Conservation (phyloP, 1,140 invertebrate genomes). For the Meloidogyne chitwoodi region DNA sequence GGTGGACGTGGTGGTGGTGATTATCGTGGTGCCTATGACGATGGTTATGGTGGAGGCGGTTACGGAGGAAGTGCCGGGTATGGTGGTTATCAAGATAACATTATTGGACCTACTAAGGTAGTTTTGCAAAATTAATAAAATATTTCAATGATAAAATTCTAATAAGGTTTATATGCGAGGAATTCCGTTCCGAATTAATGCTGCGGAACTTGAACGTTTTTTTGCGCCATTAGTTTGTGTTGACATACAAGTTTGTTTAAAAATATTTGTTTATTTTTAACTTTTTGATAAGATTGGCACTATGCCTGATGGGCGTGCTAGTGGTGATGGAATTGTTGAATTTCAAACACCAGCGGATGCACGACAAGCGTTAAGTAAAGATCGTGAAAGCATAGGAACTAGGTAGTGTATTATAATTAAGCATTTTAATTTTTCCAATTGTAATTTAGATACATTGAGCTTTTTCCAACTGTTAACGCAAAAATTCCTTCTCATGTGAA, state of each 20-base stretch:
- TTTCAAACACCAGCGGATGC: conserved; percentile 29
- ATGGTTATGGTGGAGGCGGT: conserved; percentile 11
- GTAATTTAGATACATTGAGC: conserved; percentile 7
- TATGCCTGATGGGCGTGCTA: conserved; percentile 27
- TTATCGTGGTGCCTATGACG: neutral
- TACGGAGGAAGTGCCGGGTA: conserved; percentile 8
- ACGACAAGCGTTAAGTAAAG: conserved; percentile 20
- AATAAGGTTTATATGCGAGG: conserved; percentile 27
- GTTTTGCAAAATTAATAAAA: neutral
- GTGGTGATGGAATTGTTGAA: conserved; percentile 31
- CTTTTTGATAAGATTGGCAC: conserved; percentile 5
- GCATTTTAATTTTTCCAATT: neutral
- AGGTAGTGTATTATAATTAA: neutral
- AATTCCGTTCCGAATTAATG: conserved; percentile 26
- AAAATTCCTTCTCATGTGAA: conserved; percentile 17
- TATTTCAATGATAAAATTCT: neutral
- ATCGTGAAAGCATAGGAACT: conserved; percentile 27
- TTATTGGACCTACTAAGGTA: conserved; percentile 18
- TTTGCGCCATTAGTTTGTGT: conserved; percentile 31
- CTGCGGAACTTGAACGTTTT: conserved; percentile 25
- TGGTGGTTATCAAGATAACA: neutral
- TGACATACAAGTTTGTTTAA: conserved; percentile 8
- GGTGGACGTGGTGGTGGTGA: neutral
- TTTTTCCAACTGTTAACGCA: conserved; percentile 4
- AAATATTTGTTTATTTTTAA: neutral